Percentiles rank a stretch among this genome's conserved stretches.
phyloP scores from a whole-genome alignment of 2,113 vertebrate species.

The Chroicocephalus ridibundus region DNA sequence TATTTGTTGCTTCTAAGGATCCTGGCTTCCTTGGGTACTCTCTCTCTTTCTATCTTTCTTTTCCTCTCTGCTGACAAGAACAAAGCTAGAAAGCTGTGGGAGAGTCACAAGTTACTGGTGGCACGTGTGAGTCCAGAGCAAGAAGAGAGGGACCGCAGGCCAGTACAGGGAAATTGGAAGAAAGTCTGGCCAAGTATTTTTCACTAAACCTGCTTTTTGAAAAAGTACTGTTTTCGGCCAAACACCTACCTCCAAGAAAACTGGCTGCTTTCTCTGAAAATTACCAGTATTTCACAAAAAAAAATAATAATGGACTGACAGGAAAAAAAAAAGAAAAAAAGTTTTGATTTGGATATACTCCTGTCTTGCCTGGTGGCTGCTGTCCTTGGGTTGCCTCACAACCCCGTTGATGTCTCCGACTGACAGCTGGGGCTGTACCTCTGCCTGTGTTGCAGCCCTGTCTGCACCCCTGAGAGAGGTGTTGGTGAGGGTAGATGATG shows the following conservation, averaged over 20 bases:
- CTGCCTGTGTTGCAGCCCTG: rapidly evolving
- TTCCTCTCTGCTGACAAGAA: neutral
- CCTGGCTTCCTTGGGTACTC: neutral
- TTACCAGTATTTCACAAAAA: neutral
- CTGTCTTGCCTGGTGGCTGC: neutral
- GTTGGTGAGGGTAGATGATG: neutral
- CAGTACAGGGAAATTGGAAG: neutral
- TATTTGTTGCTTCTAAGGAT: neutral
- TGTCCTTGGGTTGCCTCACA: neutral
- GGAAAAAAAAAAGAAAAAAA: neutral
- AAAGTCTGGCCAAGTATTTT: neutral
- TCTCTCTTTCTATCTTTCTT: neutral
- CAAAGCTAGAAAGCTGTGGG: neutral
- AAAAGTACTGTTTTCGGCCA: neutral
- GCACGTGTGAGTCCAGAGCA: neutral
- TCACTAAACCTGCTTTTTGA: neutral
- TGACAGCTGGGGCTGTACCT: neutral
- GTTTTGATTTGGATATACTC: neutral
- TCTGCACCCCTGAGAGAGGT: neutral
- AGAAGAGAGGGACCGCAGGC: neutral
- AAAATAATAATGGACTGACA: neutral
- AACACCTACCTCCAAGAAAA: neutral
- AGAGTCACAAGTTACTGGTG: neutral
- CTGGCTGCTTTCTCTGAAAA: neutral
- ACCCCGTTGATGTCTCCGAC: rapidly evolving